Evolutionary conservation across 2,113 vertebrate genomes (phyloP).

Genomic region (Engraulis encrasicolus): DNA sequence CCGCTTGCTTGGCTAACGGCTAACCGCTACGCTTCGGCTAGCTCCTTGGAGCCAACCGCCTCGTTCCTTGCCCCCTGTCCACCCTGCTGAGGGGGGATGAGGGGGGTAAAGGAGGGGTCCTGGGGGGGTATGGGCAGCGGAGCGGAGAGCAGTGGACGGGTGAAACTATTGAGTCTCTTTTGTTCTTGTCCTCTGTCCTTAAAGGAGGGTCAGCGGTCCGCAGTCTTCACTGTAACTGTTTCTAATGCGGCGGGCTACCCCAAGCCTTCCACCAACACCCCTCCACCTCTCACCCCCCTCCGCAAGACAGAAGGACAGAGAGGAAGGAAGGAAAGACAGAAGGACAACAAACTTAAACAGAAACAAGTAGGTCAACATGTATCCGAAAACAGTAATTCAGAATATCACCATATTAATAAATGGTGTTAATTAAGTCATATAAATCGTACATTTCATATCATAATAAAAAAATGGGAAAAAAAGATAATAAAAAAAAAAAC

Average conservation of each 20-base stretch:
- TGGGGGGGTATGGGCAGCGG: too few species aligned
- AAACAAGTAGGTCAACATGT: too few species aligned
- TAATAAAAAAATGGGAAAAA: too few species aligned
- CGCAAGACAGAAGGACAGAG: conserved; percentile 27
- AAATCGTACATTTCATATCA: too few species aligned
- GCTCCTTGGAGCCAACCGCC: conserved; percentile 31
- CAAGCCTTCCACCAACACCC: not conserved
- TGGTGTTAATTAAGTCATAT: too few species aligned
- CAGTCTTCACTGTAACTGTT: conserved; percentile 41
- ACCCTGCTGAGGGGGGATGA: not conserved
- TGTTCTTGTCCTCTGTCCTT: conserved; percentile 21
- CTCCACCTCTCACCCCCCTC: not conserved
- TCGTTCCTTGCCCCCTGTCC: conserved; percentile 3
- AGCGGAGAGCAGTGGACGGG: conserved; percentile 21
- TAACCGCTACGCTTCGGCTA: conserved; percentile 10
- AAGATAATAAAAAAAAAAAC: too few species aligned
- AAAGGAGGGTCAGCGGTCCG: not conserved
- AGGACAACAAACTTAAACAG: not conserved
- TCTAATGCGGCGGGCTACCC: not conserved
- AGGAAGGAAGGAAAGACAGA: not conserved
- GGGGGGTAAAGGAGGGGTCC: not conserved
- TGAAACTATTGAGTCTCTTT: conserved; percentile 40
- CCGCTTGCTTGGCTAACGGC: too few species aligned
- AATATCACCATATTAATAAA: too few species aligned
- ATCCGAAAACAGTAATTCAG: too few species aligned